Percentiles rank a stretch among this genome's conserved stretches.
phyloP scores from a whole-genome alignment of 2,888 invertebrate genomes.

The Rhogogaster chlorosoma region DNA sequence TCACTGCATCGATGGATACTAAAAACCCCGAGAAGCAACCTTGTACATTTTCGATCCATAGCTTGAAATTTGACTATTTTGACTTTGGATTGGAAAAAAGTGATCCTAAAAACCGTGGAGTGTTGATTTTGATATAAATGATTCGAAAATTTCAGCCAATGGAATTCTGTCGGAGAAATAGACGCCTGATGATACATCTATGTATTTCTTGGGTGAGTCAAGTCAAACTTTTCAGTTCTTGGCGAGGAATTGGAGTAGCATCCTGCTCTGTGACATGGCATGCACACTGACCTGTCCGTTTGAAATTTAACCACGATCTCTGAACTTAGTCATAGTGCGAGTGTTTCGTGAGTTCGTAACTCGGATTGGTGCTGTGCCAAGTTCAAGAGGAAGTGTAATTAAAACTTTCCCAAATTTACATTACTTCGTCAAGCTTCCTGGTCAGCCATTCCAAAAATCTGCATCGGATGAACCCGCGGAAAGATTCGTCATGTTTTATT shows the following conservation, averaged over 20 bases:
- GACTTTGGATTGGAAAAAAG: no score
- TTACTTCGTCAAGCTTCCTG: slow-evolving; percentile 25
- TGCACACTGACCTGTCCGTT: slow-evolving; percentile 43
- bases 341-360: slow-evolving; percentile 10
- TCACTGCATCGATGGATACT: no score
- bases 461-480: not conserved
- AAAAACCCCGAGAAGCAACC: no score
- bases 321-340: slow-evolving; percentile 42
- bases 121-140: not conserved
- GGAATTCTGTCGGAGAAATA: not conserved
- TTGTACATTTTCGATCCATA: no score
- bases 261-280: not conserved
- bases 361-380: slow-evolving; percentile 13
- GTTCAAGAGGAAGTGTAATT: slow-evolving; percentile 27
- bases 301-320: slow-evolving; percentile 45
- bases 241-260: not conserved
- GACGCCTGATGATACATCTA: not conserved
- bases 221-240: slow-evolving; percentile 4
- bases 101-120: no score
- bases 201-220: not conserved
- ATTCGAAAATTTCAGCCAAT: not conserved
- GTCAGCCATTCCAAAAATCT: not conserved
- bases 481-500: not conserved
- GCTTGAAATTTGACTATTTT: no score
- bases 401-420: slow-evolving; percentile 6